Conservation (phyloP, 2,113 vertebrate species). For the Callaeas wilsoni region DNA sequence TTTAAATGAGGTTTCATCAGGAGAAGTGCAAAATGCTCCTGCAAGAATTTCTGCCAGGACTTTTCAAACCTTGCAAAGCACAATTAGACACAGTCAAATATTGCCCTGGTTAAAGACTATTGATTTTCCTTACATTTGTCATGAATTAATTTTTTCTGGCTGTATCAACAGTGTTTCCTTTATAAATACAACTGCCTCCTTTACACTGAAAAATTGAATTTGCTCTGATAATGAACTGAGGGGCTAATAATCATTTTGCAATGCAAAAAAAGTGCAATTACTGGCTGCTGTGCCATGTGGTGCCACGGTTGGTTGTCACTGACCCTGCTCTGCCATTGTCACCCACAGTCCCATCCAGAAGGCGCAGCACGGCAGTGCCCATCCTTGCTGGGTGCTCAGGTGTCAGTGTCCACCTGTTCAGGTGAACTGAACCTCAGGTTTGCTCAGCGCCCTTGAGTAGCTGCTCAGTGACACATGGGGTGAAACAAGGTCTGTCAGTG, state of each 20-base stretch:
- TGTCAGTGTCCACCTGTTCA: rapidly evolving
- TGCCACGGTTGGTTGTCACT: neutral
- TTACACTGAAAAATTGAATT: conserved; percentile 70
- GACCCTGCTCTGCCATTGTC: neutral
- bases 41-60: neutral
- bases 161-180: conserved; percentile 67
- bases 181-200: conserved; percentile 58
- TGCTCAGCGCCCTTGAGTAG: rapidly evolving
- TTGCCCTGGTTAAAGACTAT: conserved; percentile 70
- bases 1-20: conserved; percentile 29
- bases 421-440: neutral
- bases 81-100: conserved; percentile 72
- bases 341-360: too few species aligned
- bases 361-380: rapidly evolving
- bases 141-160: conserved; percentile 65
- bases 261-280: conserved; percentile 67
- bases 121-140: conserved; percentile 69
- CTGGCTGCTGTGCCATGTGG: neutral
- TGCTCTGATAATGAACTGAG: conserved; percentile 71
- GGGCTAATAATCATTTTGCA: conserved; percentile 69
- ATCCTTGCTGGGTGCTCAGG: too few species aligned
- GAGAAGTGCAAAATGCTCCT: neutral
- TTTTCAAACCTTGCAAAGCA: conserved; percentile 38
- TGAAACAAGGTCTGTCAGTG: neutral
- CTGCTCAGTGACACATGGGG: rapidly evolving